These are phyloP conservation scores for Edolisoma coerulescens DNA, from an alignment of 2,113 vertebrate species.

Conservation along the genomic window DNA sequence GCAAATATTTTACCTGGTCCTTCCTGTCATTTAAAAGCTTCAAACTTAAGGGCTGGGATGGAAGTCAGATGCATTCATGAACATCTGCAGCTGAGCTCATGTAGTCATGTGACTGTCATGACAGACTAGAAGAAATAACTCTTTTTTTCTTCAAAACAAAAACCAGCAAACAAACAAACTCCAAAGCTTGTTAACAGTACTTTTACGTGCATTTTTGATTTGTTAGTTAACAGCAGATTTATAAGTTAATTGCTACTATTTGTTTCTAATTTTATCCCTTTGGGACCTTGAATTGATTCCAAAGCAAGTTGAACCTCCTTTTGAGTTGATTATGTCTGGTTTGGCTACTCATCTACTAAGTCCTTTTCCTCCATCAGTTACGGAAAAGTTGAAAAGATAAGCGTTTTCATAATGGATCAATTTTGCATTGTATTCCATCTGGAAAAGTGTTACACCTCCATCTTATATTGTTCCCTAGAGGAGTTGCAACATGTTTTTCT, in stretches of 20 bases:
- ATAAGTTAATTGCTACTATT: background rate
- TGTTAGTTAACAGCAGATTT: background rate
- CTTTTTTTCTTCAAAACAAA: background rate
- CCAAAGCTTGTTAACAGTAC: background rate
- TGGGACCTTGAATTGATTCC: background rate
- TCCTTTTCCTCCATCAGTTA: background rate
- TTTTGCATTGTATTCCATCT: background rate
- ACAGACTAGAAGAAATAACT: background rate
- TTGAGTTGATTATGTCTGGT: background rate
- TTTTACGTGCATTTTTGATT: background rate
- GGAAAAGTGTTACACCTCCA: background rate
- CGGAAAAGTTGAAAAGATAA: rapidly evolving
- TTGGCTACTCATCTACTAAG: background rate
- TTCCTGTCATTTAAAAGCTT: background rate
- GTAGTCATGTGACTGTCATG: background rate
- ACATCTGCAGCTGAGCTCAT: background rate
- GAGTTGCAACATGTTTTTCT: background rate
- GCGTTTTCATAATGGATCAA: background rate
- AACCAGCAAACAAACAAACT: background rate
- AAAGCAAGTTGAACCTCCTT: background rate
- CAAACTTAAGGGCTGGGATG: background rate
- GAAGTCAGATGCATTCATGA: background rate
- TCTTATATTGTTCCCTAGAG: background rate
- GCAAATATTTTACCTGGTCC: background rate
- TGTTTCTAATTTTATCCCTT: background rate